Evolutionary conservation across 2,888 invertebrate genomes (phyloP).

Genomic region (Meteorus colon): DNA sequence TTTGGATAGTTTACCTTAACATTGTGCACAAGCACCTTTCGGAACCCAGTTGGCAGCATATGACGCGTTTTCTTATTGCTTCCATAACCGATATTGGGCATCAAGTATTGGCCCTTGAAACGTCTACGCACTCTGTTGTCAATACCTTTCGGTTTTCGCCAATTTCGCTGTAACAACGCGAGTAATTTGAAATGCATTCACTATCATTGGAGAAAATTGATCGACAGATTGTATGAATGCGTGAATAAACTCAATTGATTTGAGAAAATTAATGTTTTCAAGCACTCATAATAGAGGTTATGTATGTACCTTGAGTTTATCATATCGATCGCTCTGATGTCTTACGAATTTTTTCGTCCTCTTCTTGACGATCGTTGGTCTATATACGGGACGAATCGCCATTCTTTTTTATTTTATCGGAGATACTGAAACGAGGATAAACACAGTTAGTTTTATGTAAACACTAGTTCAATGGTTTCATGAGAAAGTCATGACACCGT

Average conservation of each 20-base stretch:
- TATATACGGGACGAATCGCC: slow-evolving; percentile 92
- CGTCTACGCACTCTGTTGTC: slow-evolving; percentile 99
- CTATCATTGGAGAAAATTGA: neutral
- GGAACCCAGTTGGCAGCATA: slow-evolving; percentile 98
- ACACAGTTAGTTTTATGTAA: slow-evolving; percentile 30
- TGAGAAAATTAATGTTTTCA: neutral
- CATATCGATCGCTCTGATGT: slow-evolving; percentile 99
- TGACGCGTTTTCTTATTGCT: slow-evolving; percentile 95
- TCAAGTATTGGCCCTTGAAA: slow-evolving; percentile 99
- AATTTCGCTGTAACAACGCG: slow-evolving; percentile 83
- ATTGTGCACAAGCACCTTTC: slow-evolving; percentile 94
- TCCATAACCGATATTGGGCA: slow-evolving; percentile 99
- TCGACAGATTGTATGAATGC: slow-evolving; percentile 16
- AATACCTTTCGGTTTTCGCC: slow-evolving; percentile 99
- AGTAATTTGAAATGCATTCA: slow-evolving; percentile 18
- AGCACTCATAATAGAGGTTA: slow-evolving; percentile 49
- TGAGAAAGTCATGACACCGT: neutral
- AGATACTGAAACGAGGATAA: slow-evolving; percentile 59
- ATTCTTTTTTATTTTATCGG: slow-evolving; percentile 76
- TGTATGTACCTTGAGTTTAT: slow-evolving; percentile 87
- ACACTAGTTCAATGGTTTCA: neutral
- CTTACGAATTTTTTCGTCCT: slow-evolving; percentile 98
- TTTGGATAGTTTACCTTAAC: slow-evolving; percentile 77
- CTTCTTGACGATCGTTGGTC: slow-evolving; percentile 95
- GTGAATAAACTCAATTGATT: neutral